A percentile compares a stretch with the other conserved stretches of the same genome.
These are phyloP conservation scores for Dexiosoma caninum DNA, from an alignment of 2,888 invertebrate genomes.

Conservation along the genomic window DNA sequence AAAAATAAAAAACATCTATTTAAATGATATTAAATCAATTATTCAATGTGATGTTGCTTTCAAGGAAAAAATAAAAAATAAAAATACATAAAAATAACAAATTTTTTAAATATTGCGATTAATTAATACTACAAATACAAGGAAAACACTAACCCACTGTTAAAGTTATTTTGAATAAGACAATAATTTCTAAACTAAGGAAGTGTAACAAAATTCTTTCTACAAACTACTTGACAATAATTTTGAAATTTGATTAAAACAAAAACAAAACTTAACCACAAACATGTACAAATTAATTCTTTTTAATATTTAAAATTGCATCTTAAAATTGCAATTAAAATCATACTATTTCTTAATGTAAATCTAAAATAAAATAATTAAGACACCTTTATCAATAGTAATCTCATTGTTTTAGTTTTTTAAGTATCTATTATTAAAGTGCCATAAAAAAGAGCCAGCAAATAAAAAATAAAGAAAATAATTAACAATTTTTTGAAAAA, in stretches of 20 bases:
- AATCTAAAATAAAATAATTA: neutral
- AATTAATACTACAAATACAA: conserved; percentile 13
- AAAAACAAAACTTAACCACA: conserved; percentile 44
- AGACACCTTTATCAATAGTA: conserved; percentile 67
- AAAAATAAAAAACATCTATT: conserved; percentile 20
- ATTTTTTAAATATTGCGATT: neutral
- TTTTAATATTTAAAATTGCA: neutral
- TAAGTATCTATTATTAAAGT: conserved; percentile 68
- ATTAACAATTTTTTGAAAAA: conserved; percentile 37
- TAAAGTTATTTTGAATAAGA: conserved; percentile 56
- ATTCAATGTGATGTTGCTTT: conserved; percentile 72
- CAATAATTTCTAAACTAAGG: conserved; percentile 52
- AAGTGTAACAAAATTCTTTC: conserved; percentile 1
- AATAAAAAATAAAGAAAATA: conserved; percentile 53
- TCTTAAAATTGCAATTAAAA: conserved; percentile 12
- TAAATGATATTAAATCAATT: conserved; percentile 54
- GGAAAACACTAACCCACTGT: conserved; percentile 39
- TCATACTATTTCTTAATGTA: conserved; percentile 21
- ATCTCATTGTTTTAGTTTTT: conserved; percentile 72
- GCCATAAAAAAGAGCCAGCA: conserved; percentile 69
- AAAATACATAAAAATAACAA: too few species aligned
- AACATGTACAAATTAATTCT: conserved; percentile 49
- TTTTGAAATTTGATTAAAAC: conserved; percentile 43
- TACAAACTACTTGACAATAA: conserved; percentile 57
- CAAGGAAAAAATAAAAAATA: too few species aligned